Evolutionary conservation across 2,797 vertebrate genomes (phyloP), one percentile per base, ranked within the genome.

Genomic region (Pangasius larnaudii): DNA sequence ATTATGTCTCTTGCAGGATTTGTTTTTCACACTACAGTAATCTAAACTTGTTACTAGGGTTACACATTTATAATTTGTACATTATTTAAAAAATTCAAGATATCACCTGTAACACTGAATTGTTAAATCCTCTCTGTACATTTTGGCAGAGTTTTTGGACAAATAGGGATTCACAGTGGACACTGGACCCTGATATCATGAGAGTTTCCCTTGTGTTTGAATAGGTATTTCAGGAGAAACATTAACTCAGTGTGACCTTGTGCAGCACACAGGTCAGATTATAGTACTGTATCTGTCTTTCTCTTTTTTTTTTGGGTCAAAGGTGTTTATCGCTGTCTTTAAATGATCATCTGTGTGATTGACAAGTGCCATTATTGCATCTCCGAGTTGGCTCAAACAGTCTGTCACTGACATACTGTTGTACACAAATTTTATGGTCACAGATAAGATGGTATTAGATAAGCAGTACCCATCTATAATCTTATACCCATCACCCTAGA

Each of bases 171-270:
- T 88, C 6, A 59, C 18, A 46, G 49, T 56, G 33, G 61, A 84
- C 18, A 69, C 39, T 87, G 80, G 33, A 84, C 85, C 84, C 61
- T 51, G 75, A 78, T 86, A 69, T 86, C 88, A 80, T 83, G 56
- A 71, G 75, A 53, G 63, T 71, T 83, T 87, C 74, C 80, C 42
- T 14, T 71, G 85, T 86, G 59, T 91, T 65, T 91, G 84, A 56
- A 53, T 30, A 79, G 53, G 39, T 85, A 61, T 77, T 86, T 87
- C 46, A n/a, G 49, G 82, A 77, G 85, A 91, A 92, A 91, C 59
- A 92, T 92, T 91, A 88, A 92, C 91, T 83, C 88, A 82, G 6
- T n/a, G 49, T 84, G 89, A 86, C 91, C 91, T 91, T 91, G 89
- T 85, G 49, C 24, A 67, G 74, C 69, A 22, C 1, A 82, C n/a